phyloP scores from a whole-genome alignment of 2,797 vertebrate species.

The Siniperca scherzeri region DNA sequence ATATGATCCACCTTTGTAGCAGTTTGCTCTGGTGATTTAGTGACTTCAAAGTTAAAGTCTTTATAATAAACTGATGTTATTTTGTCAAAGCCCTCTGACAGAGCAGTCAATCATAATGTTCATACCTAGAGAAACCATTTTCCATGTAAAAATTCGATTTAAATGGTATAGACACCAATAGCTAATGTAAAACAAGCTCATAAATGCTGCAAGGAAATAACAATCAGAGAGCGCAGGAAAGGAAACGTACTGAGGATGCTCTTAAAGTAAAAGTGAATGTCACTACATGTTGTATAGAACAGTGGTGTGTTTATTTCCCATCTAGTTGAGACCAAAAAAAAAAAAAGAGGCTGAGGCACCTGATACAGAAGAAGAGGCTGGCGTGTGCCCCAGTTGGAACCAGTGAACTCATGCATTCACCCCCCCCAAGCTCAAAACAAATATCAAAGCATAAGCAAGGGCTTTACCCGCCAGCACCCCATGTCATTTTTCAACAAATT shows the following conservation, averaged over 20 bases:
- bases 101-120: no score
- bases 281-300: not conserved
- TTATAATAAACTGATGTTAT: not conserved
- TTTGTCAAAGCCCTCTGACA: not conserved
- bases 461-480: not conserved
- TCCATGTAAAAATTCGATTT: not conserved
- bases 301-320: slow-evolving; percentile 18
- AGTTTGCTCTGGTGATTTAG: not conserved
- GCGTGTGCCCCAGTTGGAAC: slow-evolving; percentile 30
- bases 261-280: not conserved
- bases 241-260: not conserved
- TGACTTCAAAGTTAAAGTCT: not conserved
- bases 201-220: not conserved
- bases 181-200: not conserved
- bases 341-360: slow-evolving; percentile 15
- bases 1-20: not conserved
- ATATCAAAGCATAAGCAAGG: not conserved
- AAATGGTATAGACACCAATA: not conserved
- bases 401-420: slow-evolving; percentile 13
- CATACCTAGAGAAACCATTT: not conserved
- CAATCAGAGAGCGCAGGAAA: not conserved
- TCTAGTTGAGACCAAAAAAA: slow-evolving; percentile 24
- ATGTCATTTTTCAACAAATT: not conserved
- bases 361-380: slow-evolving; percentile 5
- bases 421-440: slow-evolving; percentile 3